Percentiles rank a stretch among this genome's conserved stretches.
Evolutionary conservation across 2,797 vertebrate genomes (phyloP).

Genomic region (Urophycis tenuis): DNA sequence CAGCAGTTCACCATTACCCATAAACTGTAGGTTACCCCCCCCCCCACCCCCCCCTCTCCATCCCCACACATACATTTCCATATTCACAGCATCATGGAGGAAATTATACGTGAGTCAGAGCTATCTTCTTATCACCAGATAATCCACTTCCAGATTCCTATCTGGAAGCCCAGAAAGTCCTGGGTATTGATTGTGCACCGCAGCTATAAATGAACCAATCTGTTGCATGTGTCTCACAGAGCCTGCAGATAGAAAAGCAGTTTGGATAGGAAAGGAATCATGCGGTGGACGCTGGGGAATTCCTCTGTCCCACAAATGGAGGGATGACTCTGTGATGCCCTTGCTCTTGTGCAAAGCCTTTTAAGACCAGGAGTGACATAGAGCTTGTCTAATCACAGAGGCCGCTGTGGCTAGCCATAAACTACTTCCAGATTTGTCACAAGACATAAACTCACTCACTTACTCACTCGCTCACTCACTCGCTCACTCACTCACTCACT

Average conservation of each 20-base stretch:
- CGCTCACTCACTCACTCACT: constrained; percentile 24
- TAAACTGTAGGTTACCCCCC: background rate
- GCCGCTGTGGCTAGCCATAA: constrained; percentile 70
- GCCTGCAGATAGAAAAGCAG: constrained; percentile 51
- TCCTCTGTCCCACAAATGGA: constrained; percentile 55
- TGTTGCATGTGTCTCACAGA: constrained; percentile 48
- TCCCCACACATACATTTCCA: constrained; percentile 25
- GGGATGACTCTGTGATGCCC: constrained; percentile 65
- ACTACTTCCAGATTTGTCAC: constrained; percentile 76
- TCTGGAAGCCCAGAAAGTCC: constrained; percentile 44
- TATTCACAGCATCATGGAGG: constrained; percentile 24
- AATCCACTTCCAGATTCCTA: constrained; percentile 50
- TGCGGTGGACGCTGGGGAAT: constrained; percentile 60
- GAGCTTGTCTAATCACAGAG: constrained; percentile 69
- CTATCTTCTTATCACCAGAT: constrained; percentile 36
- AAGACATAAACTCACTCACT: constrained; percentile 34
- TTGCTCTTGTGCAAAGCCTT: constrained; percentile 65
- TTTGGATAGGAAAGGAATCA: constrained; percentile 54
- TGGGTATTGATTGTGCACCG: constrained; percentile 51
- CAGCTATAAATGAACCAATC: constrained; percentile 52
- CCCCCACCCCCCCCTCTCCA: background rate
- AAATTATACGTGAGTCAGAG: constrained; percentile 33
- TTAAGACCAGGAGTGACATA: constrained; percentile 69
- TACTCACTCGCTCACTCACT: constrained; percentile 31
- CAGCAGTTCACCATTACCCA: background rate